Base-by-base conservation (phyloP, 2,797 vertebrate genomes). In the Emys orbicularis region DNA sequence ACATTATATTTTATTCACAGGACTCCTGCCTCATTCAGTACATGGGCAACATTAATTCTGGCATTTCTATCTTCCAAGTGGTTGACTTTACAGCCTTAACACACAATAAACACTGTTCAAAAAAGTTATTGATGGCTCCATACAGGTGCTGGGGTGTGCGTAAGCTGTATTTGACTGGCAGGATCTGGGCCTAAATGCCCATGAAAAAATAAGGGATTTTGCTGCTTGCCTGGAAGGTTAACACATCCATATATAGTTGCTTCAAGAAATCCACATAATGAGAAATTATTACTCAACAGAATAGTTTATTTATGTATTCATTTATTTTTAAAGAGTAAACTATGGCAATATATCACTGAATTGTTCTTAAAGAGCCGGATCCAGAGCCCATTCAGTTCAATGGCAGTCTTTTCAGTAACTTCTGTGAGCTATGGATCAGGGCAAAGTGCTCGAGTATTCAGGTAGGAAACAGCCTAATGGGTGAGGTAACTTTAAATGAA, bases 281-380 rank as follows among this genome's bases (percentile, higher is more conserved):
- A 81, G 92, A 94, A 92, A 88, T 37, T 93, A 96, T 95, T 88
- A 47, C 87, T 96, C 90, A 90, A 83, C 77, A 93, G 89, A 93
- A 95, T 74, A 50, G 61, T 87, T 93, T 68, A 82, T 89, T 91
- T 68, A 80, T 90, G 15, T 34, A 79, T 88, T 94, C 65, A 34
- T n/a, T 65, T 37, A 81, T 90, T 37, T 68, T 93, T 87, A 97
- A 94, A 97, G 91, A 96, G 82, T 83, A 37, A 3, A 2, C 49
- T 95, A 12, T 2, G 54, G 7, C 54, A 92, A n/a, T 49, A 91
- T 10, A 25, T 87, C 94, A 96, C 77, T 94, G 90, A 79, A 65
- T 94, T 95, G 92, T 37, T 68, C 88, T 86, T 89, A 41, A 86
- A 96, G 76, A 79, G 61, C 86, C 89, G 85, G 52, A 77, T 91